Evolutionary conservation across 2,888 invertebrate species (phyloP), one percentile per base, ranked within the genome.

Genomic region (Tetanocera ferruginea): DNA sequence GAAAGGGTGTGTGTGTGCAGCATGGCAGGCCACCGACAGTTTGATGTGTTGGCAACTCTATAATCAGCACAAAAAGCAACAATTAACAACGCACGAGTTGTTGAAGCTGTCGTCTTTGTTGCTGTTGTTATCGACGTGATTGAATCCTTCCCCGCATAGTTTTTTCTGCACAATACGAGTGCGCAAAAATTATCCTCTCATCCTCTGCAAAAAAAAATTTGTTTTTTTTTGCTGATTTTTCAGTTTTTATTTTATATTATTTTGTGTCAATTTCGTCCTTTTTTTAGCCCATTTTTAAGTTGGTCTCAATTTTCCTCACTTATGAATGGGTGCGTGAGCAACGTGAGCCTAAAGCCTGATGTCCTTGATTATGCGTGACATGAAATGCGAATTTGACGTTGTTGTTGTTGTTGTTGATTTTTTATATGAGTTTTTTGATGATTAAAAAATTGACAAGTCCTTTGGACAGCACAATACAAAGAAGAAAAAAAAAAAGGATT

Each of bases 61-160:
- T 80, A 86, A 87, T 87, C 85, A 87, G 76, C 75, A 76, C 49
- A 78, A 79, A 81, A 82, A 77, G 80, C 81, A 82, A 82, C 82
- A 83, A 83, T 82, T 83, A 83, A 80, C 77, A 80, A 83, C 83
- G 85, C 86, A 85, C 86, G 85, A 87, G 83, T 83, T 86, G 84
- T 37, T 82, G 84, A 83, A 83, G 81, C 80, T 76, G 78, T 78
- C 60, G 37, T 72, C 60, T 49, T 51, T 69, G 52, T 75, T 78
- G 55, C 43, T 78, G 77, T 79, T 76, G 73, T 78, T 77, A 67
- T 76, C 78, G 83, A 81, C 85, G 75, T 80, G 81, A 78, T 83
- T 85, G 31, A 70, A 70, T 76, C 78, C 81, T 77, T 78, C 80
- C 70, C 62, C 80, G 62, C 74, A 80, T 75, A 52, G 6, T 17